Conservation (phyloP, 2,113 vertebrate genomes). For the Paraplagusia blochii region DNA sequence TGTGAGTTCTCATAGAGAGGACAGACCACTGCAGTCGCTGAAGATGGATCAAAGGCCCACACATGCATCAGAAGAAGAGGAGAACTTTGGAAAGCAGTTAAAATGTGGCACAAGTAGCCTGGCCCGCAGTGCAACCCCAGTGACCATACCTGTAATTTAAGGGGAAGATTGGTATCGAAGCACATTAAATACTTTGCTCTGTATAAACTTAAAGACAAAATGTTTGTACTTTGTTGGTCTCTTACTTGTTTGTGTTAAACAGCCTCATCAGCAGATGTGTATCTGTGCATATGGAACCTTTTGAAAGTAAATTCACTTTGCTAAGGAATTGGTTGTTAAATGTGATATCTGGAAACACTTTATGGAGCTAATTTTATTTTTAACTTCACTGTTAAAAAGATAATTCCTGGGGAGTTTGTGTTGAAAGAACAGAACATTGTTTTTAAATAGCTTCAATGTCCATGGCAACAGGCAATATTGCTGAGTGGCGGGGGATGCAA, state of each 20-base stretch:
- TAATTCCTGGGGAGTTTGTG: constrained; percentile 58
- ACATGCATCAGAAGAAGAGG: constrained; percentile 22
- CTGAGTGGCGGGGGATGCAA: constrained; percentile 5
- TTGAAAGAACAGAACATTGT: constrained; percentile 72
- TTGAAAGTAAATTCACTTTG: constrained; percentile 7
- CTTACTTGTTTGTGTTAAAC: constrained; percentile 6
- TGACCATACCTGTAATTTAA: constrained; percentile 2
- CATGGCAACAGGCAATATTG: constrained; percentile 65
- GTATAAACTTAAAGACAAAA: neutral
- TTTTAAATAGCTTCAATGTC: constrained; percentile 58
- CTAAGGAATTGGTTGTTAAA: constrained; percentile 27
- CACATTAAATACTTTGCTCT: neutral
- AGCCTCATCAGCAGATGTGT: constrained; percentile 13
- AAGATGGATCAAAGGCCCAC: constrained; percentile 36
- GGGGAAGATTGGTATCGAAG: constrained; percentile 15
- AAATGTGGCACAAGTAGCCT: constrained; percentile 36
- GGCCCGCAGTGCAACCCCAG: constrained; percentile 26
- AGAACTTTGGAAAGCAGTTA: constrained; percentile 19
- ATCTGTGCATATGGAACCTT: constrained; percentile 18
- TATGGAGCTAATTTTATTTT: constrained; percentile 30
- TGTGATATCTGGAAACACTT: constrained; percentile 21
- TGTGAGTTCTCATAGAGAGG: constrained; percentile 21
- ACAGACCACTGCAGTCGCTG: constrained; percentile 39
- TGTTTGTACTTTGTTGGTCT: neutral
- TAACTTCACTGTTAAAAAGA: constrained; percentile 47